A percentile compares a stretch with the other conserved stretches of the same genome.
These are phyloP conservation scores for Crenichthys baileyi DNA, from an alignment of 2,797 vertebrate genomes.

Conservation along the genomic window DNA sequence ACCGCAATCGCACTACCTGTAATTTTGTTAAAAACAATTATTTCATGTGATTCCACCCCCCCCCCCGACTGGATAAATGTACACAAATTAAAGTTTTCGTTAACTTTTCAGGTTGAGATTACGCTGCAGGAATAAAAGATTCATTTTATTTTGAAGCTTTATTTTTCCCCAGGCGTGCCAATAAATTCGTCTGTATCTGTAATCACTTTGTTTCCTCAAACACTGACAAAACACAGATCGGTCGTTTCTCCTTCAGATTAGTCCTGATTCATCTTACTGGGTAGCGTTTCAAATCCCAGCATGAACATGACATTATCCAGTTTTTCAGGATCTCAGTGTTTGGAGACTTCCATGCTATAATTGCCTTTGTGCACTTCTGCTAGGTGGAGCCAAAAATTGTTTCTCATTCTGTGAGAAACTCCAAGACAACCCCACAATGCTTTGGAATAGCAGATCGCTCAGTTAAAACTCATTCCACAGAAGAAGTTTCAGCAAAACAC, in stretches of 20 bases:
- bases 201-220: slow-evolving; percentile 24
- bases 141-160: neutral
- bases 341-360: neutral
- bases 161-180: neutral
- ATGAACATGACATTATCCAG: slow-evolving; percentile 19
- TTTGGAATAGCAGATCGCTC: slow-evolving; percentile 15
- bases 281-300: neutral
- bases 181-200: neutral
- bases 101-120: neutral
- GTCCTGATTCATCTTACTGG: neutral
- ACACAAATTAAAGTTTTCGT: neutral
- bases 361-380: neutral
- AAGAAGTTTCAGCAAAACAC: neutral
- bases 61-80: too few relatives aligned
- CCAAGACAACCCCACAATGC: slow-evolving; percentile 2
- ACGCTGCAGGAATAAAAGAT: neutral
- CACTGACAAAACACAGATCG: slow-evolving; percentile 16
- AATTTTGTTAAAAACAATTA: too few relatives aligned
- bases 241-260: neutral
- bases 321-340: slow-evolving; percentile 39
- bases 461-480: neutral
- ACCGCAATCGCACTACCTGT: too few relatives aligned
- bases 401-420: neutral
- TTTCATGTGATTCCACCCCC: too few relatives aligned
- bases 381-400: neutral